phyloP scores from a whole-genome alignment of 2,797 vertebrate genomes.

The Vipera latastei region DNA sequence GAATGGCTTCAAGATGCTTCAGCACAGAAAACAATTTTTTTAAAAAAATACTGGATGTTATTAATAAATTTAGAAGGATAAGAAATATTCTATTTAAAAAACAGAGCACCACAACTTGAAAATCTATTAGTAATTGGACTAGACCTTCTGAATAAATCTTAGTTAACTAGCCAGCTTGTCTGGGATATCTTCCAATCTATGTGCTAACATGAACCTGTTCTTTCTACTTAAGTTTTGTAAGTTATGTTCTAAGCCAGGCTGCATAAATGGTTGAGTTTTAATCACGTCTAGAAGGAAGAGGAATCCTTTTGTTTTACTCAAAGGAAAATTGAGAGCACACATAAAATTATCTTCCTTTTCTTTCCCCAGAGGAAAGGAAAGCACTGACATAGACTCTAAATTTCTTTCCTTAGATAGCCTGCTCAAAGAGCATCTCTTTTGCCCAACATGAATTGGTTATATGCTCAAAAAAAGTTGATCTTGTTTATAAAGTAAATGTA shows the following conservation, averaged over 20 bases:
- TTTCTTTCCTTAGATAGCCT: constrained; percentile 4
- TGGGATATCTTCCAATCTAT: not conserved
- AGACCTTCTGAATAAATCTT: not conserved
- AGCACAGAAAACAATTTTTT: not conserved
- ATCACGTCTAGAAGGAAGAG: not conserved
- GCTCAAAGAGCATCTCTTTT: not conserved
- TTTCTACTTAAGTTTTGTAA: not conserved
- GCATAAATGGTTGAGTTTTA: constrained; percentile 19
- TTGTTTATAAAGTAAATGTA: not conserved
- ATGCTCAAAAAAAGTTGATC: constrained; percentile 2
- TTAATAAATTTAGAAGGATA: not conserved
- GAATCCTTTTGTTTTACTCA: constrained; percentile 16
- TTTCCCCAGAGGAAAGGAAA: constrained; percentile 21
- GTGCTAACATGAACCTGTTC: not conserved
- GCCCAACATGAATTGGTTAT: constrained; percentile 4
- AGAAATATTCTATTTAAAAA: not conserved
- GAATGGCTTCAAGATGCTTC: not conserved
- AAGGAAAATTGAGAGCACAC: constrained; percentile 42
- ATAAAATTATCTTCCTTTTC: constrained; percentile 6
- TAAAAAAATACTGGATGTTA: not conserved
- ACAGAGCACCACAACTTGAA: not conserved
- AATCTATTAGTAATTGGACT: not conserved
- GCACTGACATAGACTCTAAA: not conserved
- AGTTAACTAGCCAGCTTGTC: not conserved
- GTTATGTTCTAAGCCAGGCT: not conserved